These are phyloP conservation scores for Morpho helenor DNA, from an alignment of 2,888 invertebrate species.

Conservation along the genomic window DNA sequence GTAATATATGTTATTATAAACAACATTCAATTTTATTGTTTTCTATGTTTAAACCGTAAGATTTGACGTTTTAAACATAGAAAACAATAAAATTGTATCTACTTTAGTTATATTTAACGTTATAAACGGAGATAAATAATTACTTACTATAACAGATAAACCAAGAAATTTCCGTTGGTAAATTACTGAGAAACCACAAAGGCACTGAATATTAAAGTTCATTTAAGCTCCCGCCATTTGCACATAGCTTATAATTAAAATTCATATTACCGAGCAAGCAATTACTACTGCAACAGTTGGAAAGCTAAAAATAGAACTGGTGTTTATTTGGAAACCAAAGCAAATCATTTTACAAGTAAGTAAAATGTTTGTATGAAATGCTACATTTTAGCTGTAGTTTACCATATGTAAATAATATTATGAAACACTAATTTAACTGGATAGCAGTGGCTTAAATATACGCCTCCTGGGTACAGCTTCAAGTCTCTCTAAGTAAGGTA, in stretches of 20 bases:
- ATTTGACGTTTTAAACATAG: too few species aligned
- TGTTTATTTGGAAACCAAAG: slow-evolving; percentile 7
- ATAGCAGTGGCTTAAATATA: too few species aligned
- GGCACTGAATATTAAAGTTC: slow-evolving; percentile 23
- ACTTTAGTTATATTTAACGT: background rate
- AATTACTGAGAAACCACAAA: slow-evolving; percentile 16
- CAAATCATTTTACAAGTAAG: slow-evolving; percentile 2
- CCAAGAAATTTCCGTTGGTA: slow-evolving; percentile 10
- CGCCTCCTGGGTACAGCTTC: too few species aligned
- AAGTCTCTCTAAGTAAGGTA: too few species aligned
- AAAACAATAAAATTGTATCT: too few species aligned
- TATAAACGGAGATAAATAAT: slow-evolving; percentile 10
- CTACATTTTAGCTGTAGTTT: background rate
- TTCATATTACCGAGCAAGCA: slow-evolving; percentile 14
- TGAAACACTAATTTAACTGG: too few species aligned
- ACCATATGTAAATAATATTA: background rate
- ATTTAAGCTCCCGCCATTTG: slow-evolving; percentile 18
- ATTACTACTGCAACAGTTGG: slow-evolving; percentile 15
- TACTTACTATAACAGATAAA: slow-evolving; percentile 11
- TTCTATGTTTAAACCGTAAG: background rate
- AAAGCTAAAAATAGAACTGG: slow-evolving; percentile 7
- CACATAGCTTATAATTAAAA: slow-evolving; percentile 20
- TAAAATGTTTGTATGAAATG: slow-evolving; percentile 1
- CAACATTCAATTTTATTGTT: background rate
- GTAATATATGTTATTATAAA: background rate